phyloP scores from a whole-genome alignment of 2,888 invertebrate species.

The Cataglyphis rosenhaueri region DNA sequence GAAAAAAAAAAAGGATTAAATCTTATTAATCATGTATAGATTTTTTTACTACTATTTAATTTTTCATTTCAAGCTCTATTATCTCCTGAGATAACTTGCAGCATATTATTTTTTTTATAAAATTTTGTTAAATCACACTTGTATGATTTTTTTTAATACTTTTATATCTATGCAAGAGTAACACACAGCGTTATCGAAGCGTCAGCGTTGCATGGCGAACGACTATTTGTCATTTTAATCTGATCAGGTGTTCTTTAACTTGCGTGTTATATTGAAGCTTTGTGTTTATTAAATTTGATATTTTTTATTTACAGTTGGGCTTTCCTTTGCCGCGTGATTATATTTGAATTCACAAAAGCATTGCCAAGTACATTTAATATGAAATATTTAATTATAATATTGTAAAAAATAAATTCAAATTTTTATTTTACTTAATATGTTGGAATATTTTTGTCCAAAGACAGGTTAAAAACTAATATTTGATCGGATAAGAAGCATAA shows the following conservation, averaged over 20 bases:
- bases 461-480: neutral
- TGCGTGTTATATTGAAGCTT: conserved; percentile 35
- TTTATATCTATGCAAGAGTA: conserved; percentile 31
- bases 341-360: neutral
- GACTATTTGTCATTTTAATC: conserved; percentile 46
- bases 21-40: neutral
- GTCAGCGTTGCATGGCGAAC: conserved; percentile 27
- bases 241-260: conserved; percentile 32
- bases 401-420: neutral
- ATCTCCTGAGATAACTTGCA: conserved; percentile 11
- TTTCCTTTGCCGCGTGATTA: neutral
- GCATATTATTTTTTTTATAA: conserved; percentile 5
- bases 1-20: neutral
- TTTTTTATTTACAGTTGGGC: conserved; percentile 18
- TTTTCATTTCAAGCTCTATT: neutral
- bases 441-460: neutral
- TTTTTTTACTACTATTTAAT: neutral
- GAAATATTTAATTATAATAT: neutral
- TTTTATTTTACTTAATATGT: conserved; percentile 11
- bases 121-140: neutral
- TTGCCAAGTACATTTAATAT: neutral
- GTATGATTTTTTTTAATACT: neutral
- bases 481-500: neutral
- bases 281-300: conserved; percentile 48
- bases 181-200: conserved; percentile 27